Conservation (phyloP, 2,797 vertebrate species). For the Mus minutoides region DNA sequence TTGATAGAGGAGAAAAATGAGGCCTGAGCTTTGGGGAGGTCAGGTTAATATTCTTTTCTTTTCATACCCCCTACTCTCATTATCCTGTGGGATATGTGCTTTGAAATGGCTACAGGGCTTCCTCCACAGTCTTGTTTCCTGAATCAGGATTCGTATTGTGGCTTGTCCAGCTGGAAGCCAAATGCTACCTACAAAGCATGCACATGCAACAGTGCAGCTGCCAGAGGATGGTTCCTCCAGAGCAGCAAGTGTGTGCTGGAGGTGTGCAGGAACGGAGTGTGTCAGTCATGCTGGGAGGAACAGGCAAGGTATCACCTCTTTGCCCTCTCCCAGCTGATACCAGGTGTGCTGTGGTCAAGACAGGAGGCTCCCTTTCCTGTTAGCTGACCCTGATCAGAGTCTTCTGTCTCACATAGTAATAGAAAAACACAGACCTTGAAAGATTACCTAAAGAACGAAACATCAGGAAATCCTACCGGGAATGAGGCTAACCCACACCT, state of each 20-base stretch:
- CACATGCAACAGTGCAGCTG: neutral
- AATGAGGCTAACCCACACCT: neutral
- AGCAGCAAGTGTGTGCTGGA: neutral
- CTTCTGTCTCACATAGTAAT: neutral
- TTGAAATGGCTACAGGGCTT: neutral
- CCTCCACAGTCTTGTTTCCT: neutral
- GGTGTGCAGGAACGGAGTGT: neutral
- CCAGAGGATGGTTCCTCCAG: neutral
- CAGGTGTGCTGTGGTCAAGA: neutral
- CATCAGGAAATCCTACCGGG: neutral
- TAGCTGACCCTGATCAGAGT: neutral
- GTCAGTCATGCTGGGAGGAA: neutral
- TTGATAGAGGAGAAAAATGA: conserved; percentile 22
- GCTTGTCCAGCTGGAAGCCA: neutral
- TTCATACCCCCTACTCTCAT: neutral
- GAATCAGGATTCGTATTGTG: neutral
- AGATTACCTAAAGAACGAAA: neutral
- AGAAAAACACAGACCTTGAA: neutral
- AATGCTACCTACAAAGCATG: neutral
- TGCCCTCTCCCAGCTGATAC: neutral
- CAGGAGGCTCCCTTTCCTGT: neutral
- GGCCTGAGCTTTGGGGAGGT: neutral
- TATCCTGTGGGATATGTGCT: neutral
- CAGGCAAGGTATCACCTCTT: too few species aligned
- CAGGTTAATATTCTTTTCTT: neutral